Evolutionary conservation across 1,140 invertebrate genomes (phyloP).

Genomic region (Stegodyphus mimosarum): DNA sequence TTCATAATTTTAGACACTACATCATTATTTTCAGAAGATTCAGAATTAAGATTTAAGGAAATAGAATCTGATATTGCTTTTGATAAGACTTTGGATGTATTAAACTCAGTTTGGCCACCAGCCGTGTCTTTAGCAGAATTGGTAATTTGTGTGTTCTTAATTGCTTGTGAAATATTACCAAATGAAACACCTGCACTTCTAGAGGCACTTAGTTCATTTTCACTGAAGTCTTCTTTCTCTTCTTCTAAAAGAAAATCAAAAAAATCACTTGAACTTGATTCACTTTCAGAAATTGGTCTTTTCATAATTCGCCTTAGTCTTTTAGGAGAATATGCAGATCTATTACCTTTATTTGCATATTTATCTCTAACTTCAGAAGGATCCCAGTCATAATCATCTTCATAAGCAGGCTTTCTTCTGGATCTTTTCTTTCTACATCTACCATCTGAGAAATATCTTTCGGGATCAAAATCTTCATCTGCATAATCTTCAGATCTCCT

Average conservation of each 20-base stretch:
- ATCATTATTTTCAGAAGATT: not conserved
- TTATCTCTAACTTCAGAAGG: not conserved
- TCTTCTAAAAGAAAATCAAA: not conserved
- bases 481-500: not conserved
- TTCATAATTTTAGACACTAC: slow-evolving; percentile 21
- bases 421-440: slow-evolving; percentile 4
- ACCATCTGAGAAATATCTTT: not conserved
- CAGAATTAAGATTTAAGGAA: too few relatives aligned
- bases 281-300: slow-evolving; percentile 18
- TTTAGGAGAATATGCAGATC: not conserved
- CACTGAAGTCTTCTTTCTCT: too few relatives aligned
- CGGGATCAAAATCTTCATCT: not conserved
- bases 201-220: not conserved
- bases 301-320: not conserved
- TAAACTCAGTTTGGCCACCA: not conserved
- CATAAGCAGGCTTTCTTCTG: not conserved
- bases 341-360: not conserved
- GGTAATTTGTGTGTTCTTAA: not conserved
- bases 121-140: not conserved
- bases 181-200: too few relatives aligned
- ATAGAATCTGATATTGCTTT: not conserved
- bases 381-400: slow-evolving; percentile 33
- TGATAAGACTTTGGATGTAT: not conserved
- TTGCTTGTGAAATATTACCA: too few relatives aligned
- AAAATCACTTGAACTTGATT: not conserved